Conservation (phyloP, 2,113 vertebrate genomes). For the Gambusia holbrooki region DNA sequence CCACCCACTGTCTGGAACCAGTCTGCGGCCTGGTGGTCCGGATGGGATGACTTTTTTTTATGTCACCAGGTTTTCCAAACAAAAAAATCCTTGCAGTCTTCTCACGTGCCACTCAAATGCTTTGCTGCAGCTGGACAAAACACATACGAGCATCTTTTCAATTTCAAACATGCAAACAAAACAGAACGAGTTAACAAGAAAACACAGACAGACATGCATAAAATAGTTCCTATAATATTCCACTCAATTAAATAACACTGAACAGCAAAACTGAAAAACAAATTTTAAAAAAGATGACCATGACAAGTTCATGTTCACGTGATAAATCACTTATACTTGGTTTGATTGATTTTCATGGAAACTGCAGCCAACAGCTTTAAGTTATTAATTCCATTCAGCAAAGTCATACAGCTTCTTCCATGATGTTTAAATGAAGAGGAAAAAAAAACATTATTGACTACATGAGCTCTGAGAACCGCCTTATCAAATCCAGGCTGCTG, state of each 20-base stretch:
- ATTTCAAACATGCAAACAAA: too few relatives aligned
- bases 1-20: background rate
- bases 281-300: background rate
- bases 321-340: background rate
- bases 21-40: background rate
- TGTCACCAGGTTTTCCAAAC: too few relatives aligned
- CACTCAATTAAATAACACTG: background rate
- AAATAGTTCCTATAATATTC: background rate
- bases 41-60: too few relatives aligned
- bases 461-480: slow-evolving; percentile 47
- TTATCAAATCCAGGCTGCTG: slow-evolving; percentile 61
- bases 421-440: slow-evolving; percentile 21
- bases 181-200: too few relatives aligned
- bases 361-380: background rate
- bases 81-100: too few relatives aligned
- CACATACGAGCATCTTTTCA: too few relatives aligned
- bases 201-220: too few relatives aligned
- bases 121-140: too few relatives aligned
- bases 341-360: background rate
- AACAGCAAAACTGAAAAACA: background rate
- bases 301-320: background rate
- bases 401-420: slow-evolving; percentile 31
- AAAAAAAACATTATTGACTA: slow-evolving; percentile 49
- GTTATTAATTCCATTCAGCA: background rate
- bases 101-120: too few relatives aligned